Conservation (phyloP, 2,113 vertebrate genomes). For the Ochotona princeps region DNA sequence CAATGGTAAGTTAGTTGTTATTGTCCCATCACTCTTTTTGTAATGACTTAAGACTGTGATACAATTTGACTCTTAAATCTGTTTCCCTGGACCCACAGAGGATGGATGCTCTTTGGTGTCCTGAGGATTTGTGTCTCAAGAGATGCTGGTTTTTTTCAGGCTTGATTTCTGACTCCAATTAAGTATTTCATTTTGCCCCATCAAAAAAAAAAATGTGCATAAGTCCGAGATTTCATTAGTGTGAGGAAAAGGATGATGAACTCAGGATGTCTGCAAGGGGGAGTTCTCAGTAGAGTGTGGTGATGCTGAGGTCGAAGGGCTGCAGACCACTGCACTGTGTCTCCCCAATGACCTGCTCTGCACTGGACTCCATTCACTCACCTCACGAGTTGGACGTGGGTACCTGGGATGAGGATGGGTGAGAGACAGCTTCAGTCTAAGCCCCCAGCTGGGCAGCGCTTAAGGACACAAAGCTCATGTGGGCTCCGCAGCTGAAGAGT, state of each 20-base stretch:
- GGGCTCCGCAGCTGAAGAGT: not conserved
- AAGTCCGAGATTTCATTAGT: not conserved
- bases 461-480: not conserved
- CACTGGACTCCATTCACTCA: no score
- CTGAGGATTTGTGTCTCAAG: not conserved
- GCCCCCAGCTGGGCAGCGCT: no score
- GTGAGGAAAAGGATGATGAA: not conserved
- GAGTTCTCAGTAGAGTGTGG: rapidly evolving
- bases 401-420: not conserved
- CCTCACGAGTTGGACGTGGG: rapidly evolving
- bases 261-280: not conserved
- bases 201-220: not conserved
- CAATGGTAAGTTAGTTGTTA: constrained; percentile 56
- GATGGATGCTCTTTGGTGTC: not conserved
- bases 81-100: not conserved
- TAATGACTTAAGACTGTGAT: no score
- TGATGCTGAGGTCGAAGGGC: not conserved
- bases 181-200: not conserved
- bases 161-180: not conserved
- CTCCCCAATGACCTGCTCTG: not conserved
- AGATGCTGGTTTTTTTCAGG: not conserved
- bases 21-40: no score
- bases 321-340: not conserved
- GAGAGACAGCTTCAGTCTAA: not conserved
- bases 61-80: no score